Evolutionary conservation across 2,888 invertebrate genomes (phyloP).

Genomic region (Agonopterix heracliana): DNA sequence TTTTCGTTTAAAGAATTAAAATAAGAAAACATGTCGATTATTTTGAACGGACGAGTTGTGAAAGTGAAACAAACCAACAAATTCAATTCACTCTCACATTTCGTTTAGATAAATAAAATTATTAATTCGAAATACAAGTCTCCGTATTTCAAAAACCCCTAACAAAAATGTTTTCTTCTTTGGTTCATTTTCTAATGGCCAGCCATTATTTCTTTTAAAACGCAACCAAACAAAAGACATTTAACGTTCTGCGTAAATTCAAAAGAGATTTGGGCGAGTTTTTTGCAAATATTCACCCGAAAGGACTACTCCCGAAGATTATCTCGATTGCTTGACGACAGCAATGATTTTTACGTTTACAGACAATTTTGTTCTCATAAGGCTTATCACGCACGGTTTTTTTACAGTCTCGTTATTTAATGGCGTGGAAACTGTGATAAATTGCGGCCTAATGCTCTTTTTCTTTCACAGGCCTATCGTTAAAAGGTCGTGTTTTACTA

Average conservation of each 20-base stretch:
- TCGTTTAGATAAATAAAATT: too few relatives aligned
- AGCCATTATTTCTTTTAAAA: slow-evolving; percentile 21
- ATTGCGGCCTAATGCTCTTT: slow-evolving; percentile 67
- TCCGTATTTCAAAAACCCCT: not conserved
- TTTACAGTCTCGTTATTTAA: slow-evolving; percentile 65
- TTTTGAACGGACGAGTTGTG: too few relatives aligned
- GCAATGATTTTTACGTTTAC: slow-evolving; percentile 46
- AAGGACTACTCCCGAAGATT: not conserved
- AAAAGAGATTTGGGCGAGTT: slow-evolving; percentile 34
- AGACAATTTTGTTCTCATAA: slow-evolving; percentile 54
- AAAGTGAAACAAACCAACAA: too few relatives aligned
- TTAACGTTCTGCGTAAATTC: slow-evolving; percentile 30
- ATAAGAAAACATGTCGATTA: too few relatives aligned
- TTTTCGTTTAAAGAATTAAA: too few relatives aligned
- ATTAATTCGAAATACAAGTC: too few relatives aligned
- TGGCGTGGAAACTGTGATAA: slow-evolving; percentile 71
- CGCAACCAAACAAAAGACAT: too few relatives aligned
- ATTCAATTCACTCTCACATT: too few relatives aligned
- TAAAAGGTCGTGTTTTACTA: slow-evolving; percentile 50
- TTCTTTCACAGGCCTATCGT: slow-evolving; percentile 48
- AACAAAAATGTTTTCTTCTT: slow-evolving; percentile 4
- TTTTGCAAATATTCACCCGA: slow-evolving; percentile 7
- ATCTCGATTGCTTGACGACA: slow-evolving; percentile 17
- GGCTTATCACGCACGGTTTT: slow-evolving; percentile 63
- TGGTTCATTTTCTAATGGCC: slow-evolving; percentile 13